Conservation (phyloP, 2,888 invertebrate species). For the Camponotus fellah region DNA sequence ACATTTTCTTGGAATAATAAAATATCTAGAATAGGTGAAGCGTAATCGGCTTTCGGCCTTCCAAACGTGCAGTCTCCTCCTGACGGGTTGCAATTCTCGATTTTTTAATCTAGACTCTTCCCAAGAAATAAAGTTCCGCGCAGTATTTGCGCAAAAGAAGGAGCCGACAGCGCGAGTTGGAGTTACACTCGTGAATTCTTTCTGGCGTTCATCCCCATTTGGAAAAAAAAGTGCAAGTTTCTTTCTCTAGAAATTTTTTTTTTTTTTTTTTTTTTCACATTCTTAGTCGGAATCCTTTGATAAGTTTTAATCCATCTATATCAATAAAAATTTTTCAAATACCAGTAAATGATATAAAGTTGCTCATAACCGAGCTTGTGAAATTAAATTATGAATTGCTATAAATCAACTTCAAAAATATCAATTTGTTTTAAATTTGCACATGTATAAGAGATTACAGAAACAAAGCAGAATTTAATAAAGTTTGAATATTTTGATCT, state of each 20-base stretch:
- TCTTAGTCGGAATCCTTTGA: conserved; percentile 13
- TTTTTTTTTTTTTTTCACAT: conserved; percentile 46
- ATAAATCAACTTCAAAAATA: neutral
- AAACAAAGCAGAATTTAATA: neutral
- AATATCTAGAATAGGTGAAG: conserved; percentile 39
- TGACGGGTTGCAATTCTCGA: conserved; percentile 45
- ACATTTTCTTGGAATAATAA: conserved; percentile 47
- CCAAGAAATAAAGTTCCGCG: conserved; percentile 52
- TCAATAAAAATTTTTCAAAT: conserved; percentile 17
- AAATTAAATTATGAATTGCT: neutral
- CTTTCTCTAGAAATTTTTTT: conserved; percentile 41
- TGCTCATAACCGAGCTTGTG: neutral
- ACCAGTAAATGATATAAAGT: neutral
- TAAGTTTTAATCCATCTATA: conserved; percentile 31
- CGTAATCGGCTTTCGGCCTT: conserved; percentile 44
- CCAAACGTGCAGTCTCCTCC: conserved; percentile 35
- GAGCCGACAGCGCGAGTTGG: conserved; percentile 14
- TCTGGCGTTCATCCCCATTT: conserved; percentile 46
- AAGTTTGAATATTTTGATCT: no score
- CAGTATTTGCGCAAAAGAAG: conserved; percentile 45
- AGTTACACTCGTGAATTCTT: conserved; percentile 46
- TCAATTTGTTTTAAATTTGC: neutral
- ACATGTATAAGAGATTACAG: neutral
- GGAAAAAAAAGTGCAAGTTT: conserved; percentile 41
- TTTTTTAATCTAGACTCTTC: conserved; percentile 51